These are phyloP conservation scores for Pimephales promelas DNA, from an alignment of 2,113 vertebrate species.

Conservation along the genomic window DNA sequence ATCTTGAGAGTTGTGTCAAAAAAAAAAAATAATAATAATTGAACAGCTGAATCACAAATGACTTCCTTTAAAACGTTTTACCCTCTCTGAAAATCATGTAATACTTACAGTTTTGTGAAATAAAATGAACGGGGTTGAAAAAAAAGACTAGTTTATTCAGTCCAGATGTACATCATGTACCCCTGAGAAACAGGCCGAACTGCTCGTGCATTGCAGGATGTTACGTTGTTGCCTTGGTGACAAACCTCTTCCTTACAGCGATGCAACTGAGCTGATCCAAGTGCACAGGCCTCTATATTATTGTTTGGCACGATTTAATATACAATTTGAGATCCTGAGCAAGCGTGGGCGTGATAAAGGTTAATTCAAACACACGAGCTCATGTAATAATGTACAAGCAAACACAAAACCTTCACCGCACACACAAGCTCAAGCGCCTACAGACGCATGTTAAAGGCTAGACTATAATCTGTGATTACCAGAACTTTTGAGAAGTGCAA, in stretches of 20 bases:
- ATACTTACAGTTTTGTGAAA: background rate
- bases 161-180: constrained; percentile 7
- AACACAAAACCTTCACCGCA: background rate
- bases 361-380: constrained; percentile 21
- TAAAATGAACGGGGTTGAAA: background rate
- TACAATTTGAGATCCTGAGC: constrained; percentile 31
- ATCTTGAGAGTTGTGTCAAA: background rate
- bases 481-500: constrained; percentile 73
- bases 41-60: background rate
- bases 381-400: background rate
- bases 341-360: constrained; percentile 28
- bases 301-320: constrained; percentile 39
- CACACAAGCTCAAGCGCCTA: background rate
- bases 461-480: constrained; percentile 78
- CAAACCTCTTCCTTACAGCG: constrained; percentile 27
- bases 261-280: background rate
- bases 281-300: background rate
- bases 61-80: background rate
- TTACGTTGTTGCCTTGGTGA: constrained; percentile 40
- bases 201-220: constrained; percentile 5
- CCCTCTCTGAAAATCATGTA: background rate
- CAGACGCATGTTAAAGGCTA: constrained; percentile 55
- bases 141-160: background rate
- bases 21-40: no score
- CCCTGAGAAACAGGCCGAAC: background rate